These are phyloP conservation scores for Pollimyrus isidori DNA, from an alignment of 2,113 vertebrate genomes.

Conservation along the genomic window DNA sequence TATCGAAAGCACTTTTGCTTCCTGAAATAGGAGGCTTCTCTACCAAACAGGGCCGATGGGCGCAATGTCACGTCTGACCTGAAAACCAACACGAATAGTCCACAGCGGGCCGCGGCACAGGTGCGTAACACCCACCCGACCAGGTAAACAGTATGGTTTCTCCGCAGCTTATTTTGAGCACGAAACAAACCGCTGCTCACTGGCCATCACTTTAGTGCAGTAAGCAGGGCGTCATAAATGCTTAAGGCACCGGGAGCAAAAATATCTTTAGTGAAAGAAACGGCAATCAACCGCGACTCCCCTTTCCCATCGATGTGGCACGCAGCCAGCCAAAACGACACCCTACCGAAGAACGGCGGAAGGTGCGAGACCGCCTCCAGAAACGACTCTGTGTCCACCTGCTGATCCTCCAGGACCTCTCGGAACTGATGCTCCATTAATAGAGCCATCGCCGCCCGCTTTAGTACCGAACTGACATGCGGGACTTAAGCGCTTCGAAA, in stretches of 20 bases:
- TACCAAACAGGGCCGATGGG: not conserved
- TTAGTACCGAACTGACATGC: not conserved
- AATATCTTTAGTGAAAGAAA: not conserved
- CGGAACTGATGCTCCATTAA: slow-evolving; percentile 87
- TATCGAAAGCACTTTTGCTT: not conserved
- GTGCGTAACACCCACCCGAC: not conserved
- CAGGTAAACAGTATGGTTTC: not conserved
- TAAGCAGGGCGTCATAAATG: not conserved
- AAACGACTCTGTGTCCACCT: slow-evolving; percentile 81
- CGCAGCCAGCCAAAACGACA: not conserved
- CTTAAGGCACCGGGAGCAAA: not conserved
- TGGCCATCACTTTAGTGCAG: not conserved
- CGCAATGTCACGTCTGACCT: not conserved
- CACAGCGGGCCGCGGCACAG: not conserved
- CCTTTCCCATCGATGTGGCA: no score
- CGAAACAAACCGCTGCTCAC: not conserved
- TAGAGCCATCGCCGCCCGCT: slow-evolving; percentile 65
- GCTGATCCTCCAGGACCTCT: slow-evolving; percentile 78
- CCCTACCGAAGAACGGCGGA: slow-evolving; percentile 88
- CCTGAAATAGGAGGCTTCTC: not conserved
- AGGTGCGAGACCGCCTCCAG: slow-evolving; percentile 78
- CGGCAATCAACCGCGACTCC: not conserved
- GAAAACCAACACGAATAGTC: not conserved
- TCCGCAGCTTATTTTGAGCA: not conserved
- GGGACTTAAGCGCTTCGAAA: not conserved